Percentiles rank a stretch among this genome's conserved stretches.
Evolutionary conservation across 2,113 vertebrate genomes (phyloP).

Genomic region (Hucho hucho): DNA sequence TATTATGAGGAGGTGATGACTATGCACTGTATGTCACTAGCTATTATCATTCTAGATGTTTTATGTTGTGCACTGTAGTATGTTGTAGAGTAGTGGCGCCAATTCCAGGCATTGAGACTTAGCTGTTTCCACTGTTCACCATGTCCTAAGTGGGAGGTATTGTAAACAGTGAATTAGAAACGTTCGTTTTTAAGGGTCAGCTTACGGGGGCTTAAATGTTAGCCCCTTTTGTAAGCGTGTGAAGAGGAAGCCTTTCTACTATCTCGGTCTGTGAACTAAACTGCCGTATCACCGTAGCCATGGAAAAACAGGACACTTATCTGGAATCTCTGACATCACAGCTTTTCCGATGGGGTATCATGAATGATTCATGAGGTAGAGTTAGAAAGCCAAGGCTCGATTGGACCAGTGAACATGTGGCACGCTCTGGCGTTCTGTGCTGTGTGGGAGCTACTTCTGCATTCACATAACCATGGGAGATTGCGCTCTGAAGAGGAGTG

Average conservation of each 20-base stretch:
- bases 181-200: slow-evolving; percentile 27
- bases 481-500: slow-evolving; percentile 16
- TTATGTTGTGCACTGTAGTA: background rate
- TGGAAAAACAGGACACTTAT: slow-evolving; percentile 54
- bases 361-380: slow-evolving; percentile 69
- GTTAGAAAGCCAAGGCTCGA: slow-evolving; percentile 32
- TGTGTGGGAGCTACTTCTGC: background rate
- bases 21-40: background rate
- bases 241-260: slow-evolving; percentile 38
- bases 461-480: slow-evolving; percentile 36
- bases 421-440: slow-evolving; percentile 38
- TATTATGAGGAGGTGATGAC: background rate
- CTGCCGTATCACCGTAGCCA: slow-evolving; percentile 50
- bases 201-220: slow-evolving; percentile 27
- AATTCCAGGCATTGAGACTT: background rate
- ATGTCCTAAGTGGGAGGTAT: background rate
- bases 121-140: background rate
- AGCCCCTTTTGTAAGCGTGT: slow-evolving; percentile 13
- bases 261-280: background rate
- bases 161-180: slow-evolving; percentile 17
- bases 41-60: background rate
- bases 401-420: slow-evolving; percentile 56
- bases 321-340: slow-evolving; percentile 69
- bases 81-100: background rate
- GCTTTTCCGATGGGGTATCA: slow-evolving; percentile 57